Evolutionary conservation across 2,888 invertebrate genomes (phyloP), one percentile per base, ranked within the genome.

Genomic region (Linnaemya tessellans): DNA sequence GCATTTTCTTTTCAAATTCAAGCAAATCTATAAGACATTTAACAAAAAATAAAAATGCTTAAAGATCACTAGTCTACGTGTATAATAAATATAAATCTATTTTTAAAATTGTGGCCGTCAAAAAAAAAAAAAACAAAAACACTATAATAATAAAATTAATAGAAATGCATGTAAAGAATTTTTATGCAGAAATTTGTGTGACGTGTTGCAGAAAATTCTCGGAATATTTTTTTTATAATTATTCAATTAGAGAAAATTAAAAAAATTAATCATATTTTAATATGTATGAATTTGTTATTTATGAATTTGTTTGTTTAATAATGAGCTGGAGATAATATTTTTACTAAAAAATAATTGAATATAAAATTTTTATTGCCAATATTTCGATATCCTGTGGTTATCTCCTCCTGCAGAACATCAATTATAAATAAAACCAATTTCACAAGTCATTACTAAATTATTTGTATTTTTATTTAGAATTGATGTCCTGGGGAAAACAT

Each of bases 51-150:
- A 49, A 56, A 60, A 74, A 41, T 25, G 49, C 38, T 71, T 56
- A n/a, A 58, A 73, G 46, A 73, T 13, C 20, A 43, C 11, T 25
- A 18, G 15, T 30, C 38, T 60, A 60, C 43, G 2, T 64, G 49
- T 56, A 79, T 15, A 58, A 65, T 3, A 65, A 9, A 49, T 54
- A 38, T 56, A 60, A 74, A 41, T 22, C 25, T 51, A 80, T 65
- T 67, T 80, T 80, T 30, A 41, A 64, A 68, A 60, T 67, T 68
- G 43, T 80, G 67, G 8, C 74, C 60, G 25, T 54, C 51, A 74
- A 58, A 74, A 73, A 46, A 56, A 22, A 22, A 15, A 60, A 56
- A 41, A 20, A 62, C n/a, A 51, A 18, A 43, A 10, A 30, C 5
- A 5, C 30, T 3, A 30, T 30, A 30, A 30, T 30, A 30, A 30